These are phyloP conservation scores for Apeltes quadracus DNA, from an alignment of 2,113 vertebrate species.

Conservation along the genomic window DNA sequence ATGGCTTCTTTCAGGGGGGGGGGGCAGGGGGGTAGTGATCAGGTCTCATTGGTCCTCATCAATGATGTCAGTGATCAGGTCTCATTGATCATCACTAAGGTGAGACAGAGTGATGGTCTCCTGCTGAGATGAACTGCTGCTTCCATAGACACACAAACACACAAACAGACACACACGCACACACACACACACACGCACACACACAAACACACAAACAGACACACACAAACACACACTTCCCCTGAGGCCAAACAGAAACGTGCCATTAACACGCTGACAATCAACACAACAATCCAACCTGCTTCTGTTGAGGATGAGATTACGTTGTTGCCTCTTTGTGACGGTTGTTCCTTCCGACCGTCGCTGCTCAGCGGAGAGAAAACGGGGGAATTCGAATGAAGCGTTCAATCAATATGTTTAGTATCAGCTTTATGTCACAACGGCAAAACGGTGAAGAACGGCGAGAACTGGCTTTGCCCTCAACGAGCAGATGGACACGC, in stretches of 20 bases:
- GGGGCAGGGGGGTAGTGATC: too few relatives aligned
- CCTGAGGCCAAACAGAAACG: slow-evolving; percentile 44
- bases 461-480: background rate
- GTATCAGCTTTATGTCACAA: background rate
- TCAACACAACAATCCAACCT: background rate
- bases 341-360: too few relatives aligned
- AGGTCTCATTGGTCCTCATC: too few relatives aligned
- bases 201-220: too few relatives aligned
- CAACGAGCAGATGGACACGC: background rate
- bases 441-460: too few relatives aligned
- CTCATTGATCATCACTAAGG: background rate
- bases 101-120: too few relatives aligned
- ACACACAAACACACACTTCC: slow-evolving; percentile 9
- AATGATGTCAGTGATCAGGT: too few relatives aligned
- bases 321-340: background rate
- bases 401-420: background rate
- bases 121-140: too few relatives aligned
- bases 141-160: slow-evolving; percentile 11
- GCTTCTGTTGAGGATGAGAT: background rate
- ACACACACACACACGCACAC: too few relatives aligned
- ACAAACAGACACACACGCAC: too few relatives aligned
- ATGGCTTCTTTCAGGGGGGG: background rate
- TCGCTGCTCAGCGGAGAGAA: too few relatives aligned
- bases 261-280: slow-evolving; percentile 16
- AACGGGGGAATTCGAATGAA: too few relatives aligned